A percentile compares a stretch with the other conserved stretches of the same genome.
Evolutionary conservation across 1,140 invertebrate species (phyloP).

Genomic region (Sinella curviseta): DNA sequence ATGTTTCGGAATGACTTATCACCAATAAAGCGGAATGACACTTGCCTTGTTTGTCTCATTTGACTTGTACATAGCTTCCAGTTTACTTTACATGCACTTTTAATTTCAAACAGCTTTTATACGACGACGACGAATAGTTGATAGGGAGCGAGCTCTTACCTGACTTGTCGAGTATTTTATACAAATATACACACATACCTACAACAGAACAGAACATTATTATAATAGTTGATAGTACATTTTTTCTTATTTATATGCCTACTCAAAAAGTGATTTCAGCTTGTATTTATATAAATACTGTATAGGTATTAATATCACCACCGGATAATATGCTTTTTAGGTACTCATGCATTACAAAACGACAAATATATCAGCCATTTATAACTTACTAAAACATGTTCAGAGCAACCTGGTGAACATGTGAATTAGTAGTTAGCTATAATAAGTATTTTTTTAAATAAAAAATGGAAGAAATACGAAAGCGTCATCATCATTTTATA

Average conservation of each 20-base stretch:
- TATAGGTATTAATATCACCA: no score
- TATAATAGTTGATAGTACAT: no score
- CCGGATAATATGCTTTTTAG: no score
- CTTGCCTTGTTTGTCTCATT: constrained; percentile 27
- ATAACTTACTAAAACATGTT: not conserved
- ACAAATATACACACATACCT: no score
- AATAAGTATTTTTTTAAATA: no score
- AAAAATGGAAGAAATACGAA: not conserved
- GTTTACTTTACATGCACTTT: constrained; percentile 25
- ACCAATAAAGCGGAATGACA: constrained; percentile 25
- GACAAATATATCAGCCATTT: not conserved
- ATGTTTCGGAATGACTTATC: constrained; percentile 27
- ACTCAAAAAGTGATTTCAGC: not conserved
- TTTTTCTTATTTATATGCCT: not conserved
- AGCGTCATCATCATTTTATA: not conserved
- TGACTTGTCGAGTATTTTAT: not conserved
- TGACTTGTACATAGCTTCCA: constrained; percentile 27
- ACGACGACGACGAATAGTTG: not conserved
- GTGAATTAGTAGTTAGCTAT: no score
- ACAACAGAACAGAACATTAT: no score
- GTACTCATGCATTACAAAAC: not conserved
- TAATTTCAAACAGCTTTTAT: constrained; percentile 12
- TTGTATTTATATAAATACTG: not conserved
- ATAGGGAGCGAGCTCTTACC: not conserved
- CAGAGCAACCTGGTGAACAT: not conserved